Conservation (phyloP, 2,888 invertebrate genomes). For the Belgica antarctica region DNA sequence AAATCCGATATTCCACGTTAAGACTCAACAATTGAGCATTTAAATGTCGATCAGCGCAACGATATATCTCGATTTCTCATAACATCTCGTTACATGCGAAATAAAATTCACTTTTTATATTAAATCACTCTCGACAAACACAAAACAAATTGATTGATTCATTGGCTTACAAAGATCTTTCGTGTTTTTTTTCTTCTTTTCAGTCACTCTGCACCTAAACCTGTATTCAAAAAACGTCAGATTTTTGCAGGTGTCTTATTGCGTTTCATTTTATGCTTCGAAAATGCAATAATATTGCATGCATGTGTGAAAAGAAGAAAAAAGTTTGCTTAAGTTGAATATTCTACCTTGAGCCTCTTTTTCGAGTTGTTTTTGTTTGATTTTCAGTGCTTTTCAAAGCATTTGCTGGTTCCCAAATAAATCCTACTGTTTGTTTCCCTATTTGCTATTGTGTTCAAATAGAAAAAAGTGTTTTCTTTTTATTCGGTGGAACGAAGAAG, state of each 20-base stretch:
- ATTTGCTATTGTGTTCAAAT: not conserved
- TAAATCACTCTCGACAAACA: conserved; percentile 6
- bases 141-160: conserved; percentile 30
- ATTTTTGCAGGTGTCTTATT: conserved; percentile 33
- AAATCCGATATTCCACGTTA: not conserved
- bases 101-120: conserved; percentile 14
- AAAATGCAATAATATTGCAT: conserved; percentile 30
- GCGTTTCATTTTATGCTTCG: conserved; percentile 20
- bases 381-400: too few relatives aligned
- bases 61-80: conserved; percentile 11
- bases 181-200: not conserved
- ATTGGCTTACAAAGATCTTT: conserved; percentile 13
- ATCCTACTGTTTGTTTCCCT: not conserved
- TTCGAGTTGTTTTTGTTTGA: conserved; percentile 3
- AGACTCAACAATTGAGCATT: conserved; percentile 11
- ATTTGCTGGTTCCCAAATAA: not conserved
- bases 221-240: conserved; percentile 12
- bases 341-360: conserved; percentile 6
- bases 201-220: conserved; percentile 1
- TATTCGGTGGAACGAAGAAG: not conserved
- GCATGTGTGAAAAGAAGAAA: not conserved
- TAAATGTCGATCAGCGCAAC: conserved; percentile 2
- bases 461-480: not conserved
- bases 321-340: not conserved
- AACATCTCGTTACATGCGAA: not conserved